phyloP scores from a whole-genome alignment of 2,888 invertebrate species.

The Periphyllus acericola region DNA sequence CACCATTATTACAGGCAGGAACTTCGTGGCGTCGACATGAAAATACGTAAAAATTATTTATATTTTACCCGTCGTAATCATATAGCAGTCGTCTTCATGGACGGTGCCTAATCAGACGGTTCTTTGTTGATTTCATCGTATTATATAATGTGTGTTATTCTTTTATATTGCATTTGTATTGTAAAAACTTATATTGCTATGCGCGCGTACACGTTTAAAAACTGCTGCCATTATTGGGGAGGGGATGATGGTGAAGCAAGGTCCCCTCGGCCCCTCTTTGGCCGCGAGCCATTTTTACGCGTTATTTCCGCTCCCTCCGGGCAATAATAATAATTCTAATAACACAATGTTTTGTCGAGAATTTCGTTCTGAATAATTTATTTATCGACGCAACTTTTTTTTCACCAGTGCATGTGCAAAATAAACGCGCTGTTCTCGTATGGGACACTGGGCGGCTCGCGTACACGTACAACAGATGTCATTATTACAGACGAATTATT shows the following conservation, averaged over 20 bases:
- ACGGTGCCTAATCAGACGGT: background rate
- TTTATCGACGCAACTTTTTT: background rate
- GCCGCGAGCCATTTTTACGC: background rate
- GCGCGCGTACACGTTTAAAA: background rate
- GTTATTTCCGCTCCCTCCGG: background rate
- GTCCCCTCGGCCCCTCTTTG: no score
- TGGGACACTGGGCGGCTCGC: no score
- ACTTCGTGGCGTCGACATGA: background rate
- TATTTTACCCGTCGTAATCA: no score
- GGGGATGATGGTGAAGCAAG: no score
- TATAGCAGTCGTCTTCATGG: no score
- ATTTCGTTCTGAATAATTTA: background rate
- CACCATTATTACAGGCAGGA: background rate
- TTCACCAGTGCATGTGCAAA: no score
- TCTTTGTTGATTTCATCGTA: background rate
- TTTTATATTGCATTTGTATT: background rate
- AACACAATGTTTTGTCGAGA: background rate
- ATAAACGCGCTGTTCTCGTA: no score
- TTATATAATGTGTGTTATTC: background rate
- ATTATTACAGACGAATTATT: background rate
- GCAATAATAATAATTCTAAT: background rate
- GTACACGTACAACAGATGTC: background rate
- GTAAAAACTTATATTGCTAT: background rate
- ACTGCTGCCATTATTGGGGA: no score
- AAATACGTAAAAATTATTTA: no score